phyloP scores from a whole-genome alignment of 2,113 vertebrate genomes.

The Sinocyclocheilus maitianheensis region DNA sequence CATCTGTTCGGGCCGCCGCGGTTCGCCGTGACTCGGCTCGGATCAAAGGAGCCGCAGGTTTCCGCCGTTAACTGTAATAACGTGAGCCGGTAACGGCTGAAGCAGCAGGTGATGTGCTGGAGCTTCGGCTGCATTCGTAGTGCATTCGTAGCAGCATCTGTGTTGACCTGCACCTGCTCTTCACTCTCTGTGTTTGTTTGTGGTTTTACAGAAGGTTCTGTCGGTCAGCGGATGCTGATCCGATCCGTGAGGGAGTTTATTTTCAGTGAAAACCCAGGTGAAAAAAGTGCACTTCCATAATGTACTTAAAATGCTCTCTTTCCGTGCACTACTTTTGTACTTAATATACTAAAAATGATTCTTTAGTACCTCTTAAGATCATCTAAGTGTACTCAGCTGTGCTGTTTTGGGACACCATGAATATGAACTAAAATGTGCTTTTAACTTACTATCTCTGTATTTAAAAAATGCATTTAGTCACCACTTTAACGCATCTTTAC shows the following conservation, averaged over 20 bases:
- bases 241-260: too few species aligned
- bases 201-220: background rate
- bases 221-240: too few species aligned
- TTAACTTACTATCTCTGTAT: too few species aligned
- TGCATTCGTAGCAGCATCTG: background rate
- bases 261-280: background rate
- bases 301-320: too few species aligned
- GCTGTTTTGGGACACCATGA: too few species aligned
- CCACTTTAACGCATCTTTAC: too few species aligned
- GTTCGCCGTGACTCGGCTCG: slow-evolving; percentile 66
- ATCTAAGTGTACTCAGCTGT: too few species aligned
- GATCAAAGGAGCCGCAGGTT: slow-evolving; percentile 67
- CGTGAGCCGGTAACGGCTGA: background rate
- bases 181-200: background rate
- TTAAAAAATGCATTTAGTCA: too few species aligned
- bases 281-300: background rate
- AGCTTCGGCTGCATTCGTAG: background rate
- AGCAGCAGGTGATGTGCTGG: background rate
- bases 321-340: too few species aligned
- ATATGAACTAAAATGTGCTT: background rate
- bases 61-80: background rate
- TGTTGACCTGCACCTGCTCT: slow-evolving; percentile 1
- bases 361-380: background rate
- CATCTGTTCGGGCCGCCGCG: slow-evolving; percentile 70
- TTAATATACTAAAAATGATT: background rate